Evolutionary conservation across 2,888 invertebrate genomes (phyloP).

Genomic region (Nudaria mundana): DNA sequence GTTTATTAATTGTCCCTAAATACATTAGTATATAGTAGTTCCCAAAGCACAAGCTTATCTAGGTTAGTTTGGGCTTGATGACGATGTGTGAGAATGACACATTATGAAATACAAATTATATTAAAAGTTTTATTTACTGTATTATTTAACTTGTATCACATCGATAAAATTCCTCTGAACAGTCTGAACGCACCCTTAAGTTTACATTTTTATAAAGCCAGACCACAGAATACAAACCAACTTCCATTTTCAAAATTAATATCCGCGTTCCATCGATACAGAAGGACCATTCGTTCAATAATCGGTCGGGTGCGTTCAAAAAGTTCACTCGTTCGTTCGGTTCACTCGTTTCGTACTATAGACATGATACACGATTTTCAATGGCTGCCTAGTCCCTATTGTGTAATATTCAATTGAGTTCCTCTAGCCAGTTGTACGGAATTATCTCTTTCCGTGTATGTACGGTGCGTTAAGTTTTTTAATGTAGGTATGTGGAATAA

Average conservation of each 20-base stretch:
- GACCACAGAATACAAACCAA: background rate
- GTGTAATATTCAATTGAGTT: conserved; percentile 15
- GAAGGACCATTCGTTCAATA: conserved; percentile 22
- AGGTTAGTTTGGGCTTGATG: no score
- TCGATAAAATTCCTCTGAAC: background rate
- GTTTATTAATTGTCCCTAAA: no score
- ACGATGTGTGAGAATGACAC: no score
- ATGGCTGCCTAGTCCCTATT: conserved; percentile 20
- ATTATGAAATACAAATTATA: no score
- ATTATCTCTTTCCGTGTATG: conserved; percentile 14
- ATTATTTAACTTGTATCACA: no score
- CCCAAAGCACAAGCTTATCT: no score
- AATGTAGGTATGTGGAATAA: conserved; percentile 1
- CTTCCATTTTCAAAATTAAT: conserved; percentile 18
- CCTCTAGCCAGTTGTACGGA: conserved; percentile 14
- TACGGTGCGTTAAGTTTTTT: conserved; percentile 7
- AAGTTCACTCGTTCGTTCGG: conserved; percentile 24
- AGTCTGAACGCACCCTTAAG: no score
- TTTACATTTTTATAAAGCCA: no score
- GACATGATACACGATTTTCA: conserved; percentile 27
- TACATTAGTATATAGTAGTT: no score
- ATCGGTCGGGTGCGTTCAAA: conserved; percentile 18
- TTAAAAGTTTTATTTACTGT: no score
- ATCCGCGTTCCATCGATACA: conserved; percentile 42
- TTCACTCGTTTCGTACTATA: conserved; percentile 24